Evolutionary conservation across 2,888 invertebrate species (phyloP).

Genomic region (Oscheius sp.): DNA sequence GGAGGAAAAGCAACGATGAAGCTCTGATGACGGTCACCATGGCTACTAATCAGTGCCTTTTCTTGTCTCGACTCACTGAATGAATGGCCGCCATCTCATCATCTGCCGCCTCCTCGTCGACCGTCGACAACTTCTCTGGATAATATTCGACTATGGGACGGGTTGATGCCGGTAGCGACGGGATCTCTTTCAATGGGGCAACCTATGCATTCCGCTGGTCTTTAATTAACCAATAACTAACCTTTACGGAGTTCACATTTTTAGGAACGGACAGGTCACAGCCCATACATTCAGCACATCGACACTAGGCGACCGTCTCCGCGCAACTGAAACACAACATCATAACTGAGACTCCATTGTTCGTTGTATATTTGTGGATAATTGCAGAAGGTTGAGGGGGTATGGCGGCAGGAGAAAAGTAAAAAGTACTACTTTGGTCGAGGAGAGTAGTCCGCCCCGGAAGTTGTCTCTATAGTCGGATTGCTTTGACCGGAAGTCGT

Average conservation of each 20-base stretch:
- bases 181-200: constrained; percentile 8
- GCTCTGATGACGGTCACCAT: constrained; percentile 15
- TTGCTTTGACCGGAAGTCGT: constrained; percentile 34
- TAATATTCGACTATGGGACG: background rate
- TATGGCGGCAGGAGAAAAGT: background rate
- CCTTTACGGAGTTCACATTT: constrained; percentile 13
- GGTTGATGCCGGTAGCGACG: background rate
- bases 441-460: constrained; percentile 3
- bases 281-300: constrained; percentile 31
- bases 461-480: constrained; percentile 13
- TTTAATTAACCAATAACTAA: background rate
- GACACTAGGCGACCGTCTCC: constrained; percentile 1
- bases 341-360: background rate
- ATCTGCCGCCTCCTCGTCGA: background rate
- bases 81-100: constrained; percentile 4
- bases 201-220: background rate
- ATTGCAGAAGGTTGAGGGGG: background rate
- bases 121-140: background rate
- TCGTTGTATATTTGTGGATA: background rate
- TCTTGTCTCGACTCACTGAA: constrained; percentile 4
- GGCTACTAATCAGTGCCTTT: constrained; percentile 22
- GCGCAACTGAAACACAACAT: background rate
- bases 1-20: background rate
- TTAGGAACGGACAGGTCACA: constrained; percentile 13
- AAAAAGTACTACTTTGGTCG: constrained; percentile 3